Evolutionary conservation across 2,797 vertebrate species (phyloP).

Genomic region (Holocentrus rufus): DNA sequence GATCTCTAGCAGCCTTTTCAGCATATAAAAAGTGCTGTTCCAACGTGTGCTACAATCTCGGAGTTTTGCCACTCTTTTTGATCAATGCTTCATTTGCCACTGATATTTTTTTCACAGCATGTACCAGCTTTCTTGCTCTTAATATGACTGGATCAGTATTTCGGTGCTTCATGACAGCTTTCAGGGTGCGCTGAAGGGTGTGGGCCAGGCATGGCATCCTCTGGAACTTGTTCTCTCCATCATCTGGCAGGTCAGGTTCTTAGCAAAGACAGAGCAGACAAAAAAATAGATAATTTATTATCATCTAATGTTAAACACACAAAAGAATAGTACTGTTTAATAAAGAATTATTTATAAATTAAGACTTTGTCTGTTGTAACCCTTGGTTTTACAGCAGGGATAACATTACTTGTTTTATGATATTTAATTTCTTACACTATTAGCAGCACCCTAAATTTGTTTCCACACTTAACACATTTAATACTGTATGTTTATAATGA

Average conservation of each 20-base stretch:
- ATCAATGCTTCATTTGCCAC: conserved; percentile 39
- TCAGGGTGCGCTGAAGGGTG: conserved; percentile 31
- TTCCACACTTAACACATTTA: neutral
- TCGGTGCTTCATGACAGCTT: conserved; percentile 41
- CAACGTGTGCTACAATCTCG: conserved; percentile 30
- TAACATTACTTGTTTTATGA: conserved; percentile 5
- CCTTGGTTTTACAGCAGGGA: neutral
- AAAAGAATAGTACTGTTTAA: conserved; percentile 10
- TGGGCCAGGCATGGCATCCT: conserved; percentile 40
- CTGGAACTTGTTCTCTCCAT: conserved; percentile 37
- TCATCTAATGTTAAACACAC: conserved; percentile 21
- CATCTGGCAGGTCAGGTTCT: conserved; percentile 31
- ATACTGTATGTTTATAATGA: no score
- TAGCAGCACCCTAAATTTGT: neutral
- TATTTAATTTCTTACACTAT: neutral
- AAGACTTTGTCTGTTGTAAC: neutral
- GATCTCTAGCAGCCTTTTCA: conserved; percentile 45
- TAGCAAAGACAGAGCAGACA: conserved; percentile 18
- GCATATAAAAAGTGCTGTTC: conserved; percentile 51
- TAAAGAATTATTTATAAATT: neutral
- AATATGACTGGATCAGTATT: conserved; percentile 23
- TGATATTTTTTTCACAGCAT: conserved; percentile 28
- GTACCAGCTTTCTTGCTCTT: conserved; percentile 39
- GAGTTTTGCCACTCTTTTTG: conserved; percentile 43
- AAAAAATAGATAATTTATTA: conserved; percentile 9